These are phyloP conservation scores for Urosaurus nigricauda DNA, from an alignment of 2,797 vertebrate species.

Conservation along the genomic window DNA sequence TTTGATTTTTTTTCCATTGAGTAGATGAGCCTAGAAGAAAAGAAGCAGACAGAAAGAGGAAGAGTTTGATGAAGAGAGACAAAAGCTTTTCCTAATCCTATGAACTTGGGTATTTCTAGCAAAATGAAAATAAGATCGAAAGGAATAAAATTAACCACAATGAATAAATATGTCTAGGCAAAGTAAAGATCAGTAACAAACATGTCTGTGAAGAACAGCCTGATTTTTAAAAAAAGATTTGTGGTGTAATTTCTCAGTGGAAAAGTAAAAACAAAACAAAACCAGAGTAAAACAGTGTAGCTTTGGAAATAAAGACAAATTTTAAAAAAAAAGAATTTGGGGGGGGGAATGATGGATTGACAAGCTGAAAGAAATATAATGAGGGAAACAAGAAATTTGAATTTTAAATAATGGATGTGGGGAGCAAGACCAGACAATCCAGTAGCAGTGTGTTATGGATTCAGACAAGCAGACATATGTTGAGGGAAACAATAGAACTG, in stretches of 20 bases:
- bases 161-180: constrained; percentile 5
- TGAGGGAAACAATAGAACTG: background rate
- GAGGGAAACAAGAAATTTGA: background rate
- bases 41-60: no score
- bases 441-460: background rate
- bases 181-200: no score
- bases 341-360: background rate
- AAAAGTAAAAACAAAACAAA: background rate
- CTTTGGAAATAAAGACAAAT: background rate
- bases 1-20: no score
- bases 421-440: background rate
- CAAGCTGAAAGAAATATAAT: constrained; percentile 9
- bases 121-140: constrained; percentile 39
- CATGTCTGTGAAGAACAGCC: no score
- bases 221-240: no score
- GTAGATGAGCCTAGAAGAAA: no score
- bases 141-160: constrained; percentile 28
- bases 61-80: no score
- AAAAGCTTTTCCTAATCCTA: no score
- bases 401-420: background rate
- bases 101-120: no score
- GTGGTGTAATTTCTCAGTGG: background rate
- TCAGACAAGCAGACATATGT: background rate
- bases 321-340: constrained; percentile 6
- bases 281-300: fast-evolving